Evolutionary conservation across 2,113 vertebrate species (phyloP).

Genomic region (Pseudorasbora parva): DNA sequence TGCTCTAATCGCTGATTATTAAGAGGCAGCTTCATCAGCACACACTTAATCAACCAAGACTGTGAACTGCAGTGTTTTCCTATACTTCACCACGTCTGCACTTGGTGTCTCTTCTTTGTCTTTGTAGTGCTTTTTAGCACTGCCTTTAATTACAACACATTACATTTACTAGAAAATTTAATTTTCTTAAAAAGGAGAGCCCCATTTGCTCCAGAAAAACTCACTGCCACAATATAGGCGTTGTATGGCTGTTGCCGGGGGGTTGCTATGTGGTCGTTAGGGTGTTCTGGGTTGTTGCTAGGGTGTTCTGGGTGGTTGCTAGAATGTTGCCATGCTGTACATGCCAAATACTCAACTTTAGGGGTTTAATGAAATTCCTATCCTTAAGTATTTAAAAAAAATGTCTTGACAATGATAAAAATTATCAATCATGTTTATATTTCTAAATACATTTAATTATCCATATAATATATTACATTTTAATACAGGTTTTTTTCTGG

Average conservation of each 20-base stretch:
- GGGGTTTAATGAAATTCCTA: neutral
- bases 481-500: neutral
- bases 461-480: neutral
- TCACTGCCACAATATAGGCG: neutral
- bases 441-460: neutral
- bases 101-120: conserved; percentile 7
- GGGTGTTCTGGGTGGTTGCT: neutral
- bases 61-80: conserved; percentile 28
- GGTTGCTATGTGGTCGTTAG: neutral
- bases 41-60: conserved; percentile 25
- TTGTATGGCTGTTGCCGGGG: neutral
- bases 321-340: neutral
- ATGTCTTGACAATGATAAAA: no score
- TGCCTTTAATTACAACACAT: neutral
- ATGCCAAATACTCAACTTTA: neutral
- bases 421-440: neutral
- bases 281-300: neutral
- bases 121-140: conserved; percentile 7
- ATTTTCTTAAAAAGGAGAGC: neutral
- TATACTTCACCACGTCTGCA: conserved; percentile 17
- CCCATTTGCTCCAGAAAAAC: neutral
- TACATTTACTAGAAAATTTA: neutral
- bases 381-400: neutral
- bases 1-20: conserved; percentile 36
- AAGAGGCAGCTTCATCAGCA: conserved; percentile 42